Percentiles rank a stretch among this genome's conserved stretches.
phyloP scores from a whole-genome alignment of 2,113 vertebrate species.

The Nipponia nippon region DNA sequence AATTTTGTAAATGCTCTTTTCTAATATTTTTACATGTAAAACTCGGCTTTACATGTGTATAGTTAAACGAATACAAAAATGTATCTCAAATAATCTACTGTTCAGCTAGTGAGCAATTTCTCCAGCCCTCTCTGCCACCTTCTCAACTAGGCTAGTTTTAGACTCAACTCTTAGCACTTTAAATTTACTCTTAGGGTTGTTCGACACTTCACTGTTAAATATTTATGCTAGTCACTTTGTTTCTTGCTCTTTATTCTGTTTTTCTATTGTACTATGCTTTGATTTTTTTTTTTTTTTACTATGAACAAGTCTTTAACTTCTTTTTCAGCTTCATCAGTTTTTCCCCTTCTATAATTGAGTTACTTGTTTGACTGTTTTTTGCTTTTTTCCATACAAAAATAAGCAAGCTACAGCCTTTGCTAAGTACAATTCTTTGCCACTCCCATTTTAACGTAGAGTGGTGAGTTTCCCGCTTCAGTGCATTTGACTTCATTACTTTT shows the following conservation, averaged over 20 bases:
- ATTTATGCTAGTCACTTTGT: background rate
- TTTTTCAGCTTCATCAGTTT: background rate
- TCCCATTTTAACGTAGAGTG: background rate
- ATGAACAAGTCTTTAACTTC: background rate
- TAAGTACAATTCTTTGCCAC: background rate
- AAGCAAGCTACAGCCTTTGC: background rate
- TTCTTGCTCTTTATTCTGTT: background rate
- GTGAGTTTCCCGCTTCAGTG: background rate
- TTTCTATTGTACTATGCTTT: background rate
- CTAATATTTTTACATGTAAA: background rate
- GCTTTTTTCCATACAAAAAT: background rate
- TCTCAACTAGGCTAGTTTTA: background rate
- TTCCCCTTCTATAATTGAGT: background rate
- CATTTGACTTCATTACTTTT: background rate
- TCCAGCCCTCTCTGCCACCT: background rate
- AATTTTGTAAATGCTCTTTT: background rate
- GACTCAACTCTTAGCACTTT: background rate
- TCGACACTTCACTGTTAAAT: background rate
- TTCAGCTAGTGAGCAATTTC: background rate
- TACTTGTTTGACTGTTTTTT: background rate
- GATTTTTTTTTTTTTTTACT: background rate
- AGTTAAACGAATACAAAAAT: background rate
- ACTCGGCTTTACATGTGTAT: background rate
- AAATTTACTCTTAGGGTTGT: background rate
- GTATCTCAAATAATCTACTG: background rate